phyloP scores from a whole-genome alignment of 2,888 invertebrate genomes.

The Gymnosoma rotundatum region DNA sequence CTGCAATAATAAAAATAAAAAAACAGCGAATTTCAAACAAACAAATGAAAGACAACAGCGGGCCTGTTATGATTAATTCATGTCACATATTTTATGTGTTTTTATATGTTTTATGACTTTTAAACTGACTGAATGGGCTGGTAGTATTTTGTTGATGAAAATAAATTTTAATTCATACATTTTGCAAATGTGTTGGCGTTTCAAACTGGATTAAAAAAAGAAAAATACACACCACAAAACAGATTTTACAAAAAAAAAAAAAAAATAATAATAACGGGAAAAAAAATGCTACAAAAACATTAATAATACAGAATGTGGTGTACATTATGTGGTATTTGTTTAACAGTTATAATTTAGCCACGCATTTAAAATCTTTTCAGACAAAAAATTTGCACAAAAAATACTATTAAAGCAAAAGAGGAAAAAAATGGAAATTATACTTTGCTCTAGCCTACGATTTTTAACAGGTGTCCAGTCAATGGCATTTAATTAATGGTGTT shows the following conservation, averaged over 20 bases:
- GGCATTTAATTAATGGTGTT: conserved; percentile 37
- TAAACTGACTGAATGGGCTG: conserved; percentile 12
- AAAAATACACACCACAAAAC: conserved; percentile 25
- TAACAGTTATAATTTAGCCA: conserved; percentile 54
- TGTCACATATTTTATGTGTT: conserved; percentile 45
- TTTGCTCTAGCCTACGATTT: conserved; percentile 30
- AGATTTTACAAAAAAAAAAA: neutral
- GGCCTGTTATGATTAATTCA: conserved; percentile 58
- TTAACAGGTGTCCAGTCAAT: conserved; percentile 54
- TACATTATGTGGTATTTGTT: conserved; percentile 31
- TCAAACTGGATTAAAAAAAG: conserved; percentile 33
- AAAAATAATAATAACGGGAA: neutral
- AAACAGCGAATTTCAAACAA: conserved; percentile 1
- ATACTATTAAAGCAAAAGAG: conserved; percentile 15
- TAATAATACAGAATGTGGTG: conserved; percentile 8
- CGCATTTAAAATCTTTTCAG: conserved; percentile 52
- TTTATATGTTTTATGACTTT: conserved; percentile 32
- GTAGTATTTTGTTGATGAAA: conserved; percentile 4
- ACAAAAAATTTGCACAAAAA: conserved; percentile 16
- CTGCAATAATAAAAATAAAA: neutral
- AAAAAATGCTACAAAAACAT: neutral
- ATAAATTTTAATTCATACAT: conserved; percentile 19
- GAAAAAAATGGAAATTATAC: conserved; percentile 6
- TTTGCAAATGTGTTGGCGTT: conserved; percentile 30
- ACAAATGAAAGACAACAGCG: conserved; percentile 23